A percentile compares a stretch with the other conserved stretches of the same genome.
These are phyloP conservation scores for Eucriotettix oculatus DNA, from an alignment of 2,888 invertebrate species.

Conservation along the genomic window DNA sequence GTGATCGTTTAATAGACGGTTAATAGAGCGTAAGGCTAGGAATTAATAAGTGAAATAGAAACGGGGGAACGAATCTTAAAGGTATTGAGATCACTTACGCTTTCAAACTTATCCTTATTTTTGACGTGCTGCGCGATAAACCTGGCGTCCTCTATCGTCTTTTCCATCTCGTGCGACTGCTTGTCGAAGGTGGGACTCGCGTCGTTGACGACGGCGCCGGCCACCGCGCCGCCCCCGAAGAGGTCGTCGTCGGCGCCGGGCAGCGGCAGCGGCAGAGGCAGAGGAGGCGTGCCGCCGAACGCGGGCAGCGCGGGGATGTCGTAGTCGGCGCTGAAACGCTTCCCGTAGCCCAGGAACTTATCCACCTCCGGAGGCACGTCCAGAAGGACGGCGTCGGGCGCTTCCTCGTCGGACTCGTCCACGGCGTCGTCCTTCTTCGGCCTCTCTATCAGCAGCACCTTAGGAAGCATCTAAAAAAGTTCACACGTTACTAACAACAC, in stretches of 20 bases:
- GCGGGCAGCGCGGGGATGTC: slow-evolving; percentile 41
- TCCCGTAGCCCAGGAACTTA: slow-evolving; percentile 37
- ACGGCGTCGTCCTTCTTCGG: slow-evolving; percentile 58
- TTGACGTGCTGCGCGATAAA: slow-evolving; percentile 91
- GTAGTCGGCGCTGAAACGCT: slow-evolving; percentile 51
- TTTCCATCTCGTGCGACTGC: slow-evolving; percentile 73
- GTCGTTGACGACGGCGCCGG: slow-evolving; percentile 37
- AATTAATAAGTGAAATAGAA: too few species aligned
- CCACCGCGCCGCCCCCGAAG: slow-evolving; percentile 47
- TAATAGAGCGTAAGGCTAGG: too few species aligned
- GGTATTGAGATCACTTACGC: slow-evolving; percentile 50
- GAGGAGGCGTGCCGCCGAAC: slow-evolving; percentile 36
- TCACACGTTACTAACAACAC: too few species aligned
- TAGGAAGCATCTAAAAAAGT: slow-evolving; percentile 7
- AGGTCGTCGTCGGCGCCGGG: slow-evolving; percentile 71
- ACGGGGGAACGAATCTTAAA: too few species aligned
- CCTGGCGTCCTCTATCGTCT: slow-evolving; percentile 79
- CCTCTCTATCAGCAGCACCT: slow-evolving; percentile 61
- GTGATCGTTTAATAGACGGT: too few species aligned
- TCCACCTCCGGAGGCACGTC: slow-evolving; percentile 47
- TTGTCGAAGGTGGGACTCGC: slow-evolving; percentile 69
- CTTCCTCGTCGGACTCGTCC: slow-evolving; percentile 26
- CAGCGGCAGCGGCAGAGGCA: slow-evolving; percentile 46
- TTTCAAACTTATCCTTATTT: slow-evolving; percentile 88
- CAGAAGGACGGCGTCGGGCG: slow-evolving; percentile 41